Percentiles rank a stretch among this genome's conserved stretches.
These are phyloP conservation scores for Peromyscus aztecus DNA, from an alignment of 2,797 vertebrate genomes.

Conservation along the genomic window DNA sequence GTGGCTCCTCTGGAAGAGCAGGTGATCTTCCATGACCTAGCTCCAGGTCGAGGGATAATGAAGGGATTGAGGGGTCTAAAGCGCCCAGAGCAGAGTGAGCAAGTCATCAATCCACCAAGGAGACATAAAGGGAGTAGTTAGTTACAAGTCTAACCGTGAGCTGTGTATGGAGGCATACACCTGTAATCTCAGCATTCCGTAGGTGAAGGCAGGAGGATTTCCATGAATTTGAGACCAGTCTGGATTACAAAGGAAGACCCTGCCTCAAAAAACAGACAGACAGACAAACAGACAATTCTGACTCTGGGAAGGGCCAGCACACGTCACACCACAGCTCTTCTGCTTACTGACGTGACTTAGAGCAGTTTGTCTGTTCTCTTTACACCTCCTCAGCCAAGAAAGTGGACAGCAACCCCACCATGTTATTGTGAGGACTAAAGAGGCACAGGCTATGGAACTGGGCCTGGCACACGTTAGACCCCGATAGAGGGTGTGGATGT, in stretches of 20 bases:
- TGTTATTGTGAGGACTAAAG: background rate
- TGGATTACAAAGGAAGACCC: background rate
- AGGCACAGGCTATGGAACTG: background rate
- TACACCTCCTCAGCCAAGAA: constrained; percentile 45
- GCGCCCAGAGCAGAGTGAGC: background rate
- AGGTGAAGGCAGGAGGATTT: background rate
- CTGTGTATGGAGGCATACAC: background rate
- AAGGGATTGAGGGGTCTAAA: background rate
- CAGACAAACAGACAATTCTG: background rate
- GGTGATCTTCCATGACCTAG: background rate
- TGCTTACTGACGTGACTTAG: background rate
- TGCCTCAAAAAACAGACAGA: background rate
- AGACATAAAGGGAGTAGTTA: background rate
- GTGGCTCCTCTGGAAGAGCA: background rate
- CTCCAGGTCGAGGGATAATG: background rate
- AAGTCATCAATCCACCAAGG: background rate
- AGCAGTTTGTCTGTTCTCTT: background rate
- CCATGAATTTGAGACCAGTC: background rate
- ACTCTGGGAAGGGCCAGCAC: background rate
- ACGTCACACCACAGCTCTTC: background rate
- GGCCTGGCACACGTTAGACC: background rate
- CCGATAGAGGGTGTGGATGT: fast-evolving
- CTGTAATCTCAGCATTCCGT: background rate
- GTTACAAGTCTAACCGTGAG: background rate
- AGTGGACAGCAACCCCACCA: background rate